A percentile compares a stretch with the other conserved stretches of the same genome.
Conservation (phyloP, 2,797 vertebrate genomes). For the Phrynocephalus guinanensis region DNA sequence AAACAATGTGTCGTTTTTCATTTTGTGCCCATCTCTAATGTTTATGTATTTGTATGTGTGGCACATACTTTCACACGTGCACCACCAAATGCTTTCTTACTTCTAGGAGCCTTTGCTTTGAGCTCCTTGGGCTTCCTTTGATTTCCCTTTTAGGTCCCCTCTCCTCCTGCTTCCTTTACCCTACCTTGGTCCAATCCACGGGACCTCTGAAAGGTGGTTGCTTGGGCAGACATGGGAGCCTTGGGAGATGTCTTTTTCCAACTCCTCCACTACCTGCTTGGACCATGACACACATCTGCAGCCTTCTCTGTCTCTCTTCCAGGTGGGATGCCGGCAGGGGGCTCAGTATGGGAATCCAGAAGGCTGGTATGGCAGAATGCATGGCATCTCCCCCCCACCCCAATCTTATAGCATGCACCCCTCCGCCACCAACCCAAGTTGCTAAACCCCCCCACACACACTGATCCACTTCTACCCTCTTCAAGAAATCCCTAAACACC, state of each 20-base stretch:
- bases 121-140: too few relatives aligned
- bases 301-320: constrained; percentile 19
- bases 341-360: neutral
- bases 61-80: neutral
- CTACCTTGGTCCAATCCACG: neutral
- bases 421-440: too few relatives aligned
- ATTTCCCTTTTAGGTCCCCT: neutral
- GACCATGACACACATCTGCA: neutral
- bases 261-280: neutral
- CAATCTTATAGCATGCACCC: neutral
- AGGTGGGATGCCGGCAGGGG: neutral
- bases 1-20: too few relatives aligned
- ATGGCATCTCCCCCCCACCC: neutral
- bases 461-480: neutral
- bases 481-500: neutral
- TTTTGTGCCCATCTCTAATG: too few relatives aligned
- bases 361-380: constrained; percentile 7
- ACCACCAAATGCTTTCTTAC: neutral
- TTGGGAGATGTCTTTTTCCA: neutral
- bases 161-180: neutral
- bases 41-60: too few relatives aligned
- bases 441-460: neutral
- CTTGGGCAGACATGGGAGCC: neutral
- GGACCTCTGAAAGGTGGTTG: neutral
- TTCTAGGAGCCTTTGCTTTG: neutral